A percentile compares a stretch with the other conserved stretches of the same genome.
These are phyloP conservation scores for Pyrocephalus nanus DNA, from an alignment of 2,797 vertebrate species.

Conservation along the genomic window DNA sequence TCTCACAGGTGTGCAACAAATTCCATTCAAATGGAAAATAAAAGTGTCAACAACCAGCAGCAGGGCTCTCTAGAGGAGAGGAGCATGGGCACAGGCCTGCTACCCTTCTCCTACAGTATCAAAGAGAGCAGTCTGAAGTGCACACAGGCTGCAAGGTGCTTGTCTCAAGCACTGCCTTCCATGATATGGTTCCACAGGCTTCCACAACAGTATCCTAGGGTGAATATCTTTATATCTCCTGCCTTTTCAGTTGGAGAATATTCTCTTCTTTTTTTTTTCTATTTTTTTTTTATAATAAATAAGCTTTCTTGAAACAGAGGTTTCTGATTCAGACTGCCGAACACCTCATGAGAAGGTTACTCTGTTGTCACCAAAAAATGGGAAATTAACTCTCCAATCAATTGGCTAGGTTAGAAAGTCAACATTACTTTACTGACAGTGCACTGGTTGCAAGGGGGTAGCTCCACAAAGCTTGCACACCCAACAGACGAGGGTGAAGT, in stretches of 20 bases:
- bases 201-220: background rate
- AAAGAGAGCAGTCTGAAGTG: background rate
- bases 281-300: background rate
- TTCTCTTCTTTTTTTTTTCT: too few species aligned
- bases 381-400: background rate
- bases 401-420: background rate
- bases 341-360: background rate
- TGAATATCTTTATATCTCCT: background rate
- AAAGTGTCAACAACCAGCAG: background rate
- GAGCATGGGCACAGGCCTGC: background rate
- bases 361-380: background rate
- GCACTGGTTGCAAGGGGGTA: background rate
- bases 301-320: background rate
- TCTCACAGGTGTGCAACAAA: background rate
- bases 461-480: background rate
- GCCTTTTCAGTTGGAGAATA: background rate
- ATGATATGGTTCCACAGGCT: background rate
- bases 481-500: background rate
- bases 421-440: background rate
- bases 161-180: accelerated
- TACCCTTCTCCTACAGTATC: accelerated
- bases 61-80: background rate
- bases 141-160: background rate
- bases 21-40: background rate
- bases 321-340: background rate